Percentiles rank a stretch among this genome's conserved stretches.
Evolutionary conservation across 2,888 invertebrate genomes (phyloP).

Genomic region (Patella pellucida): DNA sequence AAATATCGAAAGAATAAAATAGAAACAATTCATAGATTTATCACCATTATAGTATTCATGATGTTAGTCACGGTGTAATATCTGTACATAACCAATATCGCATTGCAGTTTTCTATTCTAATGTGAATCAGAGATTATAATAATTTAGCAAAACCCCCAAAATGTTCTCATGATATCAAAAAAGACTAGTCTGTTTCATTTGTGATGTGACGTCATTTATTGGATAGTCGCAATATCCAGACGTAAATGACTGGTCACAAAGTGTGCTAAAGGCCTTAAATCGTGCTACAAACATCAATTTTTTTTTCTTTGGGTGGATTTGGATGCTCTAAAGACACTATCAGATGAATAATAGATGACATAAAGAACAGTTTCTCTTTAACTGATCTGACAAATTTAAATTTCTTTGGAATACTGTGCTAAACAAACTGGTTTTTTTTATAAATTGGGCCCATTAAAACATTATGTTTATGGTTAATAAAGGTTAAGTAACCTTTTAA

Average conservation of each 20-base stretch:
- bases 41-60: slow-evolving; percentile 1
- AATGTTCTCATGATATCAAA: not conserved
- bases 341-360: slow-evolving; percentile 8
- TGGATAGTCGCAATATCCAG: too few species aligned
- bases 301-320: not conserved
- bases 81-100: not conserved
- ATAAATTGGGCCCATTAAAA: too few species aligned
- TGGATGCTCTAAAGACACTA: slow-evolving; percentile 6
- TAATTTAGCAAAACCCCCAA: not conserved
- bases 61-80: too few species aligned
- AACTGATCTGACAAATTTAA: not conserved
- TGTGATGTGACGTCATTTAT: too few species aligned
- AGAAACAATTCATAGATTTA: too few species aligned
- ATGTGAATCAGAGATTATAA: slow-evolving; percentile 4
- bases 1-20: too few species aligned
- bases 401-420: too few species aligned
- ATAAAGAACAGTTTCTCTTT: not conserved
- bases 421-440: too few species aligned
- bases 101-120: too few species aligned
- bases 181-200: too few species aligned
- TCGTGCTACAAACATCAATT: not conserved
- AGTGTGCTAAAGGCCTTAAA: not conserved
- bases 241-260: not conserved
- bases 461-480: not conserved
- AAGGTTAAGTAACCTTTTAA: slow-evolving; percentile 10